Evolutionary conservation across 2,797 vertebrate genomes (phyloP).

Genomic region (Mionectes olivaceus): DNA sequence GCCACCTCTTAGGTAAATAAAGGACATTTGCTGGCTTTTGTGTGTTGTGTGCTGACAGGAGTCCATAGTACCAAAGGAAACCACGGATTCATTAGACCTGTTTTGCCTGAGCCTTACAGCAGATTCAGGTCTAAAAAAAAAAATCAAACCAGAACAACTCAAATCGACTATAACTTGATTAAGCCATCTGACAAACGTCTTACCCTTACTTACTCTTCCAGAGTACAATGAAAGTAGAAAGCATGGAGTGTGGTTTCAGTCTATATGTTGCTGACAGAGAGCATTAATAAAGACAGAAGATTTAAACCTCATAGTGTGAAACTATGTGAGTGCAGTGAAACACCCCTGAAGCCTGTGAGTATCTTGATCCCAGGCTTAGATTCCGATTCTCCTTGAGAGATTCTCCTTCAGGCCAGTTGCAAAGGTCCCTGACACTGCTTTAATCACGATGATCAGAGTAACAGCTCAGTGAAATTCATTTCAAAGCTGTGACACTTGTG

Average conservation of each 20-base stretch:
- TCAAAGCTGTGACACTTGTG: neutral
- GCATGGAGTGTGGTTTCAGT: neutral
- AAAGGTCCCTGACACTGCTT: neutral
- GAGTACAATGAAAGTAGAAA: neutral
- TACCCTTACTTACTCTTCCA: neutral
- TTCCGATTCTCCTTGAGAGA: neutral
- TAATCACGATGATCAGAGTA: neutral
- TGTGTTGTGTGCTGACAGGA: neutral
- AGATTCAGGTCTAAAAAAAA: neutral
- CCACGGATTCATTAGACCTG: neutral
- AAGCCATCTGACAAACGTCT: neutral
- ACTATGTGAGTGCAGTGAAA: neutral
- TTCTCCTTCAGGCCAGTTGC: neutral
- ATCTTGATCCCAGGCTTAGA: neutral
- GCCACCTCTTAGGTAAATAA: slow-evolving; percentile 2
- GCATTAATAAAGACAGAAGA: neutral
- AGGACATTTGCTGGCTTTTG: neutral
- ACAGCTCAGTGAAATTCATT: neutral
- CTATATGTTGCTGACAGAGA: neutral
- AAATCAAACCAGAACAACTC: neutral
- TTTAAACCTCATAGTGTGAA: neutral
- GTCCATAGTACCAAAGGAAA: neutral
- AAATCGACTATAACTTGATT: neutral
- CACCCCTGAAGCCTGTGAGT: neutral
- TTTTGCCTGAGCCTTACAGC: neutral